Percentiles rank a stretch among this genome's conserved stretches.
Conservation (phyloP, 2,797 vertebrate genomes). For the Varecia variegata region DNA sequence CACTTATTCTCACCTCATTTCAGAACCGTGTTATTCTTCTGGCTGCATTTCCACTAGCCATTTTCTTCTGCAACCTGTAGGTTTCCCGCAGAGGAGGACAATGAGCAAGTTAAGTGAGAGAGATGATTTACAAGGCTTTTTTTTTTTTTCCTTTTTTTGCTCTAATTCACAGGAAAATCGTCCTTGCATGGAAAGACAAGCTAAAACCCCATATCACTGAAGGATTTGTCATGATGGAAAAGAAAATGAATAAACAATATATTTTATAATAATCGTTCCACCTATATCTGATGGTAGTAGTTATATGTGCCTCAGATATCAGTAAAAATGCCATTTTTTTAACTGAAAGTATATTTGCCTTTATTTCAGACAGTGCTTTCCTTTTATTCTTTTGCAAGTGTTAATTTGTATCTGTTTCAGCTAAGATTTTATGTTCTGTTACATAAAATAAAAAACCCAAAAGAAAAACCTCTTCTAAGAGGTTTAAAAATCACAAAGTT, state of each 20-base stretch:
- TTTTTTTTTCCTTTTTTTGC: constrained; percentile 57
- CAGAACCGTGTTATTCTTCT: constrained; percentile 54
- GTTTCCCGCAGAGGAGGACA: constrained; percentile 75
- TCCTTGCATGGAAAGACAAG: constrained; percentile 50
- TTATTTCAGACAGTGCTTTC: constrained; percentile 43
- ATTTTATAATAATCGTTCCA: constrained; percentile 47
- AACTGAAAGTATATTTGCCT: constrained; percentile 44
- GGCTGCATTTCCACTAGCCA: constrained; percentile 66
- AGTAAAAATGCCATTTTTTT: constrained; percentile 41
- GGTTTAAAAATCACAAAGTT: constrained; percentile 30
- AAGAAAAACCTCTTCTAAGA: constrained; percentile 18
- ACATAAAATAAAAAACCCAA: constrained; percentile 41
- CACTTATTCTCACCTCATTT: constrained; percentile 67
- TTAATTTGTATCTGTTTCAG: constrained; percentile 60
- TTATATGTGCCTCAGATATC: background rate
- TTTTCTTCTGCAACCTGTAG: constrained; percentile 73
- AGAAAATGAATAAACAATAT: constrained; percentile 64
- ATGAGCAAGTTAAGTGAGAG: constrained; percentile 67
- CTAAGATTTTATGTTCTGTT: constrained; percentile 18
- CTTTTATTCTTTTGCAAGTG: constrained; percentile 30
- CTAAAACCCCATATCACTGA: constrained; percentile 34
- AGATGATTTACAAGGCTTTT: constrained; percentile 69
- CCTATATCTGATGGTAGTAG: constrained; percentile 26
- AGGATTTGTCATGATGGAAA: constrained; percentile 28
- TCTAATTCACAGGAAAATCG: constrained; percentile 73